These are phyloP conservation scores for Drosophila quinaria DNA, from an alignment of 2,888 invertebrate species.

Conservation along the genomic window DNA sequence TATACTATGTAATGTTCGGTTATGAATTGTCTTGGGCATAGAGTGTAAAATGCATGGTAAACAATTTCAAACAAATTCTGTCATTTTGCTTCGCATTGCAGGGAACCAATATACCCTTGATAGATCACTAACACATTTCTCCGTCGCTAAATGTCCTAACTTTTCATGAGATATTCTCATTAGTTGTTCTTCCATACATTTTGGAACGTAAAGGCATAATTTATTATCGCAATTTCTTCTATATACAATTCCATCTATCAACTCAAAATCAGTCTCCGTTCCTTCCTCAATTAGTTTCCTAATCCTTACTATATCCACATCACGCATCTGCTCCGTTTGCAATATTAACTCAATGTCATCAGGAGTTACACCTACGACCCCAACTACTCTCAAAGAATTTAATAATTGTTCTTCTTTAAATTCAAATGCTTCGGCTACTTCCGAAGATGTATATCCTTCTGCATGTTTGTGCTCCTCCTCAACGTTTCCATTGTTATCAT, in stretches of 20 bases:
- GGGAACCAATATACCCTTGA: no score
- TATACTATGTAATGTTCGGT: no score
- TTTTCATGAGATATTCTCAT: background rate
- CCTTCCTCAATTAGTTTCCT: background rate
- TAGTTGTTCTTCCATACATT: background rate
- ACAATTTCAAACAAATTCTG: background rate
- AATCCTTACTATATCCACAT: background rate
- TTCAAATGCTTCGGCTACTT: background rate
- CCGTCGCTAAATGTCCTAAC: background rate
- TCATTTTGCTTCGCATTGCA: background rate
- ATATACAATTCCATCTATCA: background rate
- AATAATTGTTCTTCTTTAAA: background rate
- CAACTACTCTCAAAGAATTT: background rate
- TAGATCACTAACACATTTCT: background rate
- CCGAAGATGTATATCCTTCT: no score
- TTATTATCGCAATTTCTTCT: background rate
- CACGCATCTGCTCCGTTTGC: background rate
- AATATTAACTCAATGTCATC: background rate
- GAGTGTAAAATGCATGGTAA: constrained; percentile 4
- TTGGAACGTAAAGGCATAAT: background rate
- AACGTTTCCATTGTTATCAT: no score
- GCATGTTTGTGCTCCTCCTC: no score
- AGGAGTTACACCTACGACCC: background rate
- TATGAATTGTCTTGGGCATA: no score
- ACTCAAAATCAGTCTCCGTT: background rate